Percentiles rank a stretch among this genome's conserved stretches.
These are phyloP conservation scores for Siderastrea siderea DNA, from an alignment of 92 coral and sea anemone species.

Conservation along the genomic window DNA sequence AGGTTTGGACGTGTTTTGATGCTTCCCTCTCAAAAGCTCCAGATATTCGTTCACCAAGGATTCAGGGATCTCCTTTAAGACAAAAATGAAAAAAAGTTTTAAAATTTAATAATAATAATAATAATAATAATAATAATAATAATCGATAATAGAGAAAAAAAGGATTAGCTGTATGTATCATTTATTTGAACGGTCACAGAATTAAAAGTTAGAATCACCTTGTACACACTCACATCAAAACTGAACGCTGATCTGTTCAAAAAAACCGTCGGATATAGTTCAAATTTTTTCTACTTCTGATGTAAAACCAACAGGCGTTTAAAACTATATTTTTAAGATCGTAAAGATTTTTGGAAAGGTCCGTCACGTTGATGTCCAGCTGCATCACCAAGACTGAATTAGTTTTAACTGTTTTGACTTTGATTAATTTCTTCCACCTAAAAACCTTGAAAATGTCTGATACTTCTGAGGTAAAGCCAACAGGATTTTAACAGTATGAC, in stretches of 20 bases:
- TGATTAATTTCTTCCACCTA: too few relatives aligned
- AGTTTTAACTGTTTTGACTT: too few relatives aligned
- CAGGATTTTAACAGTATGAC: not conserved
- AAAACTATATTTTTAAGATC: not conserved
- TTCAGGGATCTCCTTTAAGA: constrained; percentile 36
- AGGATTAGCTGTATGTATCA: too few relatives aligned
- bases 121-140: too few relatives aligned
- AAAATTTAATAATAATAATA: not conserved
- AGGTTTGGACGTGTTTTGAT: constrained; percentile 2
- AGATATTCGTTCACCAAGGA: constrained; percentile 17
- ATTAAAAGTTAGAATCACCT: not conserved
- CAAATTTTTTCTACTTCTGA: not conserved
- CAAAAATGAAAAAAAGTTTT: not conserved
- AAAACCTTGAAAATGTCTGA: too few relatives aligned
- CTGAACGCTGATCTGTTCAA: constrained; percentile 16
- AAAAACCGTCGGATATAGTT: not conserved
- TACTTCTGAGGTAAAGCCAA: not conserved
- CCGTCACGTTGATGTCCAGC: constrained; percentile 55
- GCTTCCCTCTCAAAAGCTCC: not conserved
- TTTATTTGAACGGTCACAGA: too few relatives aligned
- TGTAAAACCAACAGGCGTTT: not conserved
- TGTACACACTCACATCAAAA: constrained; percentile 7
- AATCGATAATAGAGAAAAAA: too few relatives aligned
- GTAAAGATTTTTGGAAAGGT: constrained; percentile 4
- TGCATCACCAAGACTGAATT: too few relatives aligned